phyloP scores from a whole-genome alignment of 2,888 invertebrate species.

The Ceramica pisi region DNA sequence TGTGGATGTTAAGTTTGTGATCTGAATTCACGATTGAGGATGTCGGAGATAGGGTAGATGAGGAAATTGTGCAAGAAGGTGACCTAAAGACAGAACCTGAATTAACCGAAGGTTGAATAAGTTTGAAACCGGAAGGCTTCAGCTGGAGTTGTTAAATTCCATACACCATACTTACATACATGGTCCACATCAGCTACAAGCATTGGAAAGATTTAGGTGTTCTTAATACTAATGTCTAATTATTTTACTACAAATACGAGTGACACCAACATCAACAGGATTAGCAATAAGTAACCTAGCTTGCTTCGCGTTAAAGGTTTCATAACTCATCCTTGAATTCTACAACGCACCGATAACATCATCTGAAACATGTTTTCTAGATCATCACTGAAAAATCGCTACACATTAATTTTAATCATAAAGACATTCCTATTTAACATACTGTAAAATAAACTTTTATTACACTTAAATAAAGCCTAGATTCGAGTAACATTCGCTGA shows the following conservation, averaged over 20 bases:
- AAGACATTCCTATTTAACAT: conserved; percentile 1
- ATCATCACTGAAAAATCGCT: conserved; percentile 23
- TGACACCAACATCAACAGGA: background rate
- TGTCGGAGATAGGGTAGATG: background rate
- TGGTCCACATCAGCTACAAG: no score
- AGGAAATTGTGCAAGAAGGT: background rate
- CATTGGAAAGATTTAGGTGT: no score
- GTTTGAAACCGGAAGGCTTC: background rate
- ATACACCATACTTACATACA: background rate
- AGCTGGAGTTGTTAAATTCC: background rate
- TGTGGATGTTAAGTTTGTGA: conserved; percentile 4
- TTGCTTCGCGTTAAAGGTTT: background rate
- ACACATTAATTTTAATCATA: conserved; percentile 9
- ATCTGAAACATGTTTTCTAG: background rate
- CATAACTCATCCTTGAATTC: conserved; percentile 11
- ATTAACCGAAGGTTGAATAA: no score
- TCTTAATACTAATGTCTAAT: background rate
- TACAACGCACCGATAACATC: conserved; percentile 8
- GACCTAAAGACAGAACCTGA: background rate
- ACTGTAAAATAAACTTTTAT: conserved; percentile 4
- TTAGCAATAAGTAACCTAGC: background rate
- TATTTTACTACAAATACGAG: background rate
- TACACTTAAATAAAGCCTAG: background rate
- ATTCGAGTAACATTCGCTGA: background rate
- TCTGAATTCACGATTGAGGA: conserved; percentile 16